These are phyloP conservation scores for Andinoacara biseriatus DNA, from an alignment of 2,113 vertebrate genomes.

Conservation along the genomic window DNA sequence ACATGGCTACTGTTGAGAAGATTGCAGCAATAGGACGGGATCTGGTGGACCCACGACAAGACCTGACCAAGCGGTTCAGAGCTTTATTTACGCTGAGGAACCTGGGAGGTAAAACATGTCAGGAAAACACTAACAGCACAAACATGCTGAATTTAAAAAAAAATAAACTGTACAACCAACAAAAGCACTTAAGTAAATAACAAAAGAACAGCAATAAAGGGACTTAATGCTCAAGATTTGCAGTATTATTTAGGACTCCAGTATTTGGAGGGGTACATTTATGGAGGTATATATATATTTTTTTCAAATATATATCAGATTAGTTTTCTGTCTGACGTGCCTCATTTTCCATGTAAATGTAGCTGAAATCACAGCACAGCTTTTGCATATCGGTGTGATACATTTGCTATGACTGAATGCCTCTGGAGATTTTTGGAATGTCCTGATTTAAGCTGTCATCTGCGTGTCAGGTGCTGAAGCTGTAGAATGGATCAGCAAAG, in stretches of 20 bases:
- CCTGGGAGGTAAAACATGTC: constrained; percentile 78
- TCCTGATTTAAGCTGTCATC: not conserved
- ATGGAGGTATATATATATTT: not conserved
- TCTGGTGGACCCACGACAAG: constrained; percentile 79
- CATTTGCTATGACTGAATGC: not conserved
- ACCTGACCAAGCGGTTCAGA: constrained; percentile 87
- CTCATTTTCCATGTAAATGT: not conserved
- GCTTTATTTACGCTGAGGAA: constrained; percentile 93
- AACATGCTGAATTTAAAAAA: not conserved
- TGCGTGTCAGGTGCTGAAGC: constrained; percentile 72
- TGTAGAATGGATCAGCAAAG: constrained; percentile 88
- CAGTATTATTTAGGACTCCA: not conserved
- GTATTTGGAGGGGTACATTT: not conserved
- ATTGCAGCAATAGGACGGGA: constrained; percentile 80
- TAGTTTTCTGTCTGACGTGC: not conserved
- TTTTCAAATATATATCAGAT: not conserved
- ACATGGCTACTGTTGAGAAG: constrained; percentile 76
- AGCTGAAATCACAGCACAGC: not conserved
- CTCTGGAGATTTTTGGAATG: not conserved
- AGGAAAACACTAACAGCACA: not conserved
- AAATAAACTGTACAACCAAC: not conserved
- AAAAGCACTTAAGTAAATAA: not conserved
- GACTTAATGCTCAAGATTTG: not conserved
- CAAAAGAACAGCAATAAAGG: not conserved
- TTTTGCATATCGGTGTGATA: not conserved